A percentile compares a stretch with the other conserved stretches of the same genome.
Evolutionary conservation across 2,888 invertebrate genomes (phyloP).

Genomic region (Digitonthophagus gazella): DNA sequence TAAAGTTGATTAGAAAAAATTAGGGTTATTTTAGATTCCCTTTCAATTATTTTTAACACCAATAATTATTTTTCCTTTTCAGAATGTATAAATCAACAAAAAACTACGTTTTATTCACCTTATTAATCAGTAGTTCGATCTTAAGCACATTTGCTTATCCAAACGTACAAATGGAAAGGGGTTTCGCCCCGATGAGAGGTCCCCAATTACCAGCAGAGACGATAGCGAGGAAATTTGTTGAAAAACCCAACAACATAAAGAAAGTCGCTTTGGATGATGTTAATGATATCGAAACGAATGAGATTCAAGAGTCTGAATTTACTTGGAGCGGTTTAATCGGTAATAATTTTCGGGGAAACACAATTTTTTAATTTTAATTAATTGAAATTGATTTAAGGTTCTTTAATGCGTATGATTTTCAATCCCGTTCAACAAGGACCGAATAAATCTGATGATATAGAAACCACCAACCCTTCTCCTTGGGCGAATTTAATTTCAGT

Average conservation of each 20-base stretch:
- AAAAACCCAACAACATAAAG: constrained; percentile 85
- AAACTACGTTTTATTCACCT: constrained; percentile 69
- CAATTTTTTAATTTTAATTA: constrained; percentile 4
- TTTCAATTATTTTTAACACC: neutral
- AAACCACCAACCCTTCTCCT: constrained; percentile 72
- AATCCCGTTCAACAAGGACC: constrained; percentile 68
- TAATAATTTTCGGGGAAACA: constrained; percentile 39
- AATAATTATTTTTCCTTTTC: constrained; percentile 10
- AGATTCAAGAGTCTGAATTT: constrained; percentile 74
- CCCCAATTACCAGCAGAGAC: constrained; percentile 51
- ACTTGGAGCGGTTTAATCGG: constrained; percentile 87
- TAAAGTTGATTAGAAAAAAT: too few species aligned
- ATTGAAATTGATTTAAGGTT: constrained; percentile 51
- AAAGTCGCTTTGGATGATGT: constrained; percentile 81
- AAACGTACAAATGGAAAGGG: constrained; percentile 46
- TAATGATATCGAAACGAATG: constrained; percentile 78
- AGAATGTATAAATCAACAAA: constrained; percentile 64
- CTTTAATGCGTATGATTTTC: constrained; percentile 86
- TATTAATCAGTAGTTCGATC: constrained; percentile 66
- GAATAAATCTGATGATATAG: constrained; percentile 75
- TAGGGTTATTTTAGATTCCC: neutral
- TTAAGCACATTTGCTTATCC: constrained; percentile 70
- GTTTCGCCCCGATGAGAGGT: constrained; percentile 38
- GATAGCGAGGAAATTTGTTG: constrained; percentile 79
- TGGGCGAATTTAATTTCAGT: constrained; percentile 87